Conservation (phyloP, 2,888 invertebrate species). For the Timandra comae region DNA sequence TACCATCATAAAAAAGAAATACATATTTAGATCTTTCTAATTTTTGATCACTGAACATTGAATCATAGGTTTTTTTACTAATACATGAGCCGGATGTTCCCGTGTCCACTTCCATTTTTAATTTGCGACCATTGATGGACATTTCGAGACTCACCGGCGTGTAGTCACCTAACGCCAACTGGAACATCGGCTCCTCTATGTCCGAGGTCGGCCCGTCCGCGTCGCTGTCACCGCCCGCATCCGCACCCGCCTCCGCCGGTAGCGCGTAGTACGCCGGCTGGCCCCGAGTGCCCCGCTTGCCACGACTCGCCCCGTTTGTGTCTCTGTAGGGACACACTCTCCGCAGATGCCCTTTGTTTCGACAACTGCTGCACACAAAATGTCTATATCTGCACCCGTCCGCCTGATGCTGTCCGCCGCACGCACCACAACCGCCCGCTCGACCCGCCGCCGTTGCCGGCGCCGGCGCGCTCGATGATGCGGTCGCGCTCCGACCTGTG, state of each 20-base stretch:
- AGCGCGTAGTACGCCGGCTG: conserved; percentile 1
- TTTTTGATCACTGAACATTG: conserved; percentile 3
- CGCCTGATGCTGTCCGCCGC: too few relatives aligned
- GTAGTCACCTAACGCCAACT: conserved; percentile 12
- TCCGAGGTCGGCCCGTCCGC: too few relatives aligned
- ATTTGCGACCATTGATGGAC: conserved; percentile 6
- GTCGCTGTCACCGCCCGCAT: background rate
- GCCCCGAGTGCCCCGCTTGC: background rate
- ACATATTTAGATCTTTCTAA: conserved; percentile 4
- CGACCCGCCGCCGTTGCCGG: too few relatives aligned
- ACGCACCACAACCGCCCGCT: too few relatives aligned
- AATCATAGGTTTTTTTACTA: conserved; percentile 9
- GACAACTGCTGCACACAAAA: conserved; percentile 11
- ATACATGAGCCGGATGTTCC: conserved; percentile 22
- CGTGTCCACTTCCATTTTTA: conserved; percentile 23
- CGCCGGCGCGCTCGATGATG: background rate
- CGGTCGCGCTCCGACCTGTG: background rate
- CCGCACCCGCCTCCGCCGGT: conserved; percentile 7
- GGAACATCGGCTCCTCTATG: conserved; percentile 7
- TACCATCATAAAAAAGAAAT: conserved; percentile 18
- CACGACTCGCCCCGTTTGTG: conserved; percentile 1
- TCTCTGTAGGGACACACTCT: conserved; percentile 11
- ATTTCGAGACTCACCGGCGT: too few relatives aligned
- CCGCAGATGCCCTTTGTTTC: conserved; percentile 9
- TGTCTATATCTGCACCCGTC: conserved; percentile 5